Conservation (phyloP, 2,888 invertebrate genomes). For the Teinopalpus imperialis region DNA sequence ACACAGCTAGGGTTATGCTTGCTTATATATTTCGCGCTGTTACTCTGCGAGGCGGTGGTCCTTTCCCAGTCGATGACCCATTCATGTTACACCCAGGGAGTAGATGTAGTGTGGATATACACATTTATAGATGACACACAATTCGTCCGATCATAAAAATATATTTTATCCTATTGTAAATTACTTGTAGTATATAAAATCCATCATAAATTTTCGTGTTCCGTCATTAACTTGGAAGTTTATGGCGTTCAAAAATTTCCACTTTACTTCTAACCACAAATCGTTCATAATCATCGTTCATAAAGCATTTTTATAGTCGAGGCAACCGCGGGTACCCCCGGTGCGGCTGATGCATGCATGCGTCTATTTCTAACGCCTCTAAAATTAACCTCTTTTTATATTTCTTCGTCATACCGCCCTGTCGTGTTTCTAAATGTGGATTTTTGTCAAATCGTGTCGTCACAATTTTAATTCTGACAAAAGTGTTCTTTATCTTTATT, state of each 20-base stretch:
- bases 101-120: no score
- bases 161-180: no score
- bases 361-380: constrained; percentile 10
- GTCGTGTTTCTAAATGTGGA: not conserved
- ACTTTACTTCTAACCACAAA: not conserved
- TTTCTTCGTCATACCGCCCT: not conserved
- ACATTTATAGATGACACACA: no score
- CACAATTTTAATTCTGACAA: not conserved
- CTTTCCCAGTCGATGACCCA: no score
- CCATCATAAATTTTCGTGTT: not conserved
- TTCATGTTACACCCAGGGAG: no score
- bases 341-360: constrained; percentile 3
- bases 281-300: not conserved
- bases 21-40: no score
- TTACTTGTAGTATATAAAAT: no score
- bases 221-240: constrained; percentile 3
- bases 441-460: not conserved
- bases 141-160: no score
- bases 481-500: no score
- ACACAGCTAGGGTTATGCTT: no score
- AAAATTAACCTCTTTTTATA: constrained; percentile 8
- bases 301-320: constrained; percentile 1
- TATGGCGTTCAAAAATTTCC: not conserved
- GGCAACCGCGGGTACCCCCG: not conserved
- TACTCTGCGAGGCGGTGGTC: no score